phyloP scores from a whole-genome alignment of 2,113 vertebrate species.

The Eretmochelys imbricata region DNA sequence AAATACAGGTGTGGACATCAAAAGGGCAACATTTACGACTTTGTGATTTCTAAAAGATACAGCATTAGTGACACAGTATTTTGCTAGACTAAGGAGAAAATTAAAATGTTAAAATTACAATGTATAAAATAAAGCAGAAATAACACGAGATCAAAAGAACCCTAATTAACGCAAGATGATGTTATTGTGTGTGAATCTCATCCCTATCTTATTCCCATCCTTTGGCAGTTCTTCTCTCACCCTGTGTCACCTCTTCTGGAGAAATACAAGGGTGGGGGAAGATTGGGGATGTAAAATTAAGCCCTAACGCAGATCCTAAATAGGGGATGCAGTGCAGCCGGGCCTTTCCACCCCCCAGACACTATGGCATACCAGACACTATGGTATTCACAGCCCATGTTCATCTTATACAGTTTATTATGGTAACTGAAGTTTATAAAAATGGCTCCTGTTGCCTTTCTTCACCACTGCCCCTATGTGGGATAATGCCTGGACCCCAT shows the following conservation, averaged over 20 bases:
- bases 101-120: too few relatives aligned
- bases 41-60: too few relatives aligned
- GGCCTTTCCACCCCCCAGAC: not conserved
- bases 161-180: too few relatives aligned
- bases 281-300: not conserved
- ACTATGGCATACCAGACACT: not conserved
- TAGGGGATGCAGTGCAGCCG: not conserved
- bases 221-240: not conserved
- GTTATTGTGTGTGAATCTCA: too few relatives aligned
- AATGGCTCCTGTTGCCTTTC: not conserved
- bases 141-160: too few relatives aligned
- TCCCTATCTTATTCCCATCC: not conserved
- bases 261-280: not conserved
- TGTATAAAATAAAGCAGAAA: too few relatives aligned
- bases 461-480: not conserved
- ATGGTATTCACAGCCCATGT: not conserved
- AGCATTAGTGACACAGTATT: too few relatives aligned
- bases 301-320: not conserved
- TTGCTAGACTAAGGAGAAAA: too few relatives aligned
- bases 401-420: not conserved
- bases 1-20: not conserved
- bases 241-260: not conserved
- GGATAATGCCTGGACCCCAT: not conserved
- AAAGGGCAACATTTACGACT: not conserved
- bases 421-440: not conserved